phyloP scores from a whole-genome alignment of 2,113 vertebrate species.

The Phalacrocorax pelagicus region DNA sequence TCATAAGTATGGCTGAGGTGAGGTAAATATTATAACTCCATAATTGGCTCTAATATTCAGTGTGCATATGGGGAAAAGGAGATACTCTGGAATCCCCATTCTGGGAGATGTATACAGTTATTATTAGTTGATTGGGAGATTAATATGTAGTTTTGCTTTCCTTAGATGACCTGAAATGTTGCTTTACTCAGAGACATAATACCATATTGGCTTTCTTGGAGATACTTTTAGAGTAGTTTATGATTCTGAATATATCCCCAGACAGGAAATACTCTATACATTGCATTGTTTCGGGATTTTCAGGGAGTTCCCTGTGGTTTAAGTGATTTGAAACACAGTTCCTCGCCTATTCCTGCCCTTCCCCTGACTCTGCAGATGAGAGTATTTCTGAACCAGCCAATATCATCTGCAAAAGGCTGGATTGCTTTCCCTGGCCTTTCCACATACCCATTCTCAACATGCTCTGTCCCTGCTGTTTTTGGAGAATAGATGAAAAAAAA shows the following conservation, averaged over 20 bases:
- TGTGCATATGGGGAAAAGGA: not conserved
- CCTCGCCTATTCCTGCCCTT: not conserved
- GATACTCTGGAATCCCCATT: not conserved
- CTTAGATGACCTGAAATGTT: not conserved
- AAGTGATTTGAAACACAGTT: not conserved
- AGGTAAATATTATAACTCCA: not conserved
- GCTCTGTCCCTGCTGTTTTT: not conserved
- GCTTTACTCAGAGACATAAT: not conserved
- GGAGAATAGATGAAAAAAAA: not conserved
- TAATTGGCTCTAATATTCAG: not conserved
- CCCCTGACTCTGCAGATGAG: not conserved
- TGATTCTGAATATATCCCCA: not conserved
- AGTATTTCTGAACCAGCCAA: not conserved
- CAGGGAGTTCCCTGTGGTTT: not conserved
- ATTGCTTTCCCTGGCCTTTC: not conserved
- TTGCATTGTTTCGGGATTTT: not conserved
- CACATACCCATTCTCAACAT: not conserved
- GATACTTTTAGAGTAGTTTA: not conserved
- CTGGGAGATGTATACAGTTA: not conserved
- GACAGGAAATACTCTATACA: not conserved
- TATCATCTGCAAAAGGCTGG: not conserved
- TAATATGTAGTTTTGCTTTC: not conserved
- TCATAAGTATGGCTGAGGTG: not conserved
- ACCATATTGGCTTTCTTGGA: not conserved
- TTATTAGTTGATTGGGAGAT: not conserved